Conservation (phyloP, 2,797 vertebrate species). For the Sternarchorhynchus goeldii region DNA sequence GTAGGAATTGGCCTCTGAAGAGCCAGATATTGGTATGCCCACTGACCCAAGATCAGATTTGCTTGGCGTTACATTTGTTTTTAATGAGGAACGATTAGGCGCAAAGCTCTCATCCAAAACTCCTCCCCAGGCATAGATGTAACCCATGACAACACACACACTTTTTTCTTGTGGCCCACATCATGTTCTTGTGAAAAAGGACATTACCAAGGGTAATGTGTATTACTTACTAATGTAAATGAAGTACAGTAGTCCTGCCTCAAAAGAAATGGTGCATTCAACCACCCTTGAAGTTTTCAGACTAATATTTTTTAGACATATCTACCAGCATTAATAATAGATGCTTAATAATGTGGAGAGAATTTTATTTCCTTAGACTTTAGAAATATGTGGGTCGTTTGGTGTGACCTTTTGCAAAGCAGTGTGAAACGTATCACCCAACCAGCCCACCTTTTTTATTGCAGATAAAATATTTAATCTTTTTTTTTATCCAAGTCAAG, state of each 20-base stretch:
- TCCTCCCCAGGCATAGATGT: slow-evolving; percentile 27
- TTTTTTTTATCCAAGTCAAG: slow-evolving; percentile 48
- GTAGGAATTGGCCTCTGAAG: slow-evolving; percentile 46
- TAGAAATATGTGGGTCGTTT: slow-evolving; percentile 48
- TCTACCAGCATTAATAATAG: slow-evolving; percentile 57
- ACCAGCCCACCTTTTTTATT: slow-evolving; percentile 55
- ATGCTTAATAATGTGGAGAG: slow-evolving; percentile 57
- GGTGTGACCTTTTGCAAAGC: slow-evolving; percentile 51
- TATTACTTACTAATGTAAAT: slow-evolving; percentile 33
- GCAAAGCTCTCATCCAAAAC: slow-evolving; percentile 35
- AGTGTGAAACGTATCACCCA: slow-evolving; percentile 46
- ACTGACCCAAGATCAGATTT: slow-evolving; percentile 56
- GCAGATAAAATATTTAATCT: slow-evolving; percentile 63
- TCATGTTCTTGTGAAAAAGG: slow-evolving; percentile 15
- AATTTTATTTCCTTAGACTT: slow-evolving; percentile 53
- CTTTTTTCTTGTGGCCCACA: neutral
- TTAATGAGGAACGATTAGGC: slow-evolving; percentile 53
- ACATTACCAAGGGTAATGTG: slow-evolving; percentile 16
- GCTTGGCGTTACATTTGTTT: slow-evolving; percentile 46
- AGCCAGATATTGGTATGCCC: slow-evolving; percentile 45
- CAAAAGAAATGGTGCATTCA: neutral
- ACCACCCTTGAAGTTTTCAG: slow-evolving; percentile 43
- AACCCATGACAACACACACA: slow-evolving; percentile 22
- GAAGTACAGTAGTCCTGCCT: slow-evolving; percentile 7
- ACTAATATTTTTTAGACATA: slow-evolving; percentile 45